A percentile compares a stretch with the other conserved stretches of the same genome.
Conservation (phyloP, 2,888 invertebrate genomes). For the Bellardia bayeri region DNA sequence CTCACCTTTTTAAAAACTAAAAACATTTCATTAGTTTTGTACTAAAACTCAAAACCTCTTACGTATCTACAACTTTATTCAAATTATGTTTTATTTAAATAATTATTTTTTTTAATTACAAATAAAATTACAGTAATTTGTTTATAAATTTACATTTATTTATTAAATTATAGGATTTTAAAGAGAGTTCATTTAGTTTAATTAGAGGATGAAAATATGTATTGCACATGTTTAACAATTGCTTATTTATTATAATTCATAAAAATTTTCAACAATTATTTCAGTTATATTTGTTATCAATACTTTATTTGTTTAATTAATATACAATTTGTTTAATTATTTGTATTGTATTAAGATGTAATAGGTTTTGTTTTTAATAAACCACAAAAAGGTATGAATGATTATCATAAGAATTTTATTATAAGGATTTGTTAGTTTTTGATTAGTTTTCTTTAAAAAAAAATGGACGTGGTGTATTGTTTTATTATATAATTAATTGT, state of each 20-base stretch:
- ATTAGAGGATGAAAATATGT: conserved; percentile 47
- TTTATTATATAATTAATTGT: conserved; percentile 9
- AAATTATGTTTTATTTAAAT: conserved; percentile 40
- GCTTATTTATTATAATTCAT: conserved; percentile 53
- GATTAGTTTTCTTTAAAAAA: conserved; percentile 46
- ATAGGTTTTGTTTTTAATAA: conserved; percentile 37
- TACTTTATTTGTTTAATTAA: conserved; percentile 38
- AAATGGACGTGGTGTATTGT: conserved; percentile 66
- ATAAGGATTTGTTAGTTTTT: conserved; percentile 53
- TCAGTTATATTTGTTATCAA: conserved; percentile 47
- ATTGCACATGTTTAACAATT: conserved; percentile 72
- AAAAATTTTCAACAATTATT: conserved; percentile 67
- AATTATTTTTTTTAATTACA: conserved; percentile 43
- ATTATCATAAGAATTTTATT: conserved; percentile 69
- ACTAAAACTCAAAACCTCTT: not conserved
- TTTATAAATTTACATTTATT: conserved; percentile 61
- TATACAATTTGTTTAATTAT: conserved; percentile 55
- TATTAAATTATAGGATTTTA: conserved; percentile 49
- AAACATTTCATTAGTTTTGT: not conserved
- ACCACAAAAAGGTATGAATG: conserved; percentile 60
- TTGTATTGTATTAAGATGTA: conserved; percentile 26
- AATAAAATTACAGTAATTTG: conserved; percentile 55
- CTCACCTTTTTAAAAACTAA: not conserved
- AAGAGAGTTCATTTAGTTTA: conserved; percentile 29
- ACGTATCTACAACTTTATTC: conserved; percentile 8